A percentile compares a stretch with the other conserved stretches of the same genome.
phyloP scores from a whole-genome alignment of 2,888 invertebrate genomes.

The Andrena haemorrhoa region DNA sequence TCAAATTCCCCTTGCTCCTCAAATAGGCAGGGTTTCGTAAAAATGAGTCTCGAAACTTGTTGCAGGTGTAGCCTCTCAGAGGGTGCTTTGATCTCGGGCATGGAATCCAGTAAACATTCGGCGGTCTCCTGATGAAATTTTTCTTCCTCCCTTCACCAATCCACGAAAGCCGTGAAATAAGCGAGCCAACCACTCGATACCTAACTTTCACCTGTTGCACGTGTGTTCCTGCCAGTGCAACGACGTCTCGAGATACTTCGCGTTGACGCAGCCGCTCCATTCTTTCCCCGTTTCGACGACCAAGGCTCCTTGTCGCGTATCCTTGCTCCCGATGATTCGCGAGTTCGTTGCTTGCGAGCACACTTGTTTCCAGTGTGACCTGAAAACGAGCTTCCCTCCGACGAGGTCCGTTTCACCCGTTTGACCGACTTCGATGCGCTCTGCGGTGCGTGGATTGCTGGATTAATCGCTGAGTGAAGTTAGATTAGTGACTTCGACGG shows the following conservation, averaged over 20 bases:
- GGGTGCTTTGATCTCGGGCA: neutral
- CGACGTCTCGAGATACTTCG: conserved; percentile 61
- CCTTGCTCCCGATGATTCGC: conserved; percentile 22
- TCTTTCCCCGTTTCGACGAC: conserved; percentile 33
- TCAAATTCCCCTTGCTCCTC: neutral
- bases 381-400: conserved; percentile 3
- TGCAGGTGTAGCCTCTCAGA: neutral
- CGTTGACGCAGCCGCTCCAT: conserved; percentile 45
- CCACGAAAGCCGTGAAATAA: conserved; percentile 57
- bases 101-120: conserved; percentile 32
- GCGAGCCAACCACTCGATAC: conserved; percentile 63
- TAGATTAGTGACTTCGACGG: neutral
- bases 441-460: neutral
- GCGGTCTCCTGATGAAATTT: conserved; percentile 26
- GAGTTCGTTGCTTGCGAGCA: conserved; percentile 18
- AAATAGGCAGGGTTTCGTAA: neutral
- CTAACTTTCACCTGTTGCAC: conserved; percentile 72
- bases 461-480: neutral
- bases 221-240: conserved; percentile 55
- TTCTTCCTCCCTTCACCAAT: conserved; percentile 26
- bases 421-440: neutral
- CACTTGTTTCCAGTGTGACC: neutral
- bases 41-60: neutral
- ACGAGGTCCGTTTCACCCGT: conserved; percentile 18
- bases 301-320: conserved; percentile 7